These are phyloP conservation scores for Aelia acuminata DNA, from an alignment of 2,888 invertebrate species.

Conservation along the genomic window DNA sequence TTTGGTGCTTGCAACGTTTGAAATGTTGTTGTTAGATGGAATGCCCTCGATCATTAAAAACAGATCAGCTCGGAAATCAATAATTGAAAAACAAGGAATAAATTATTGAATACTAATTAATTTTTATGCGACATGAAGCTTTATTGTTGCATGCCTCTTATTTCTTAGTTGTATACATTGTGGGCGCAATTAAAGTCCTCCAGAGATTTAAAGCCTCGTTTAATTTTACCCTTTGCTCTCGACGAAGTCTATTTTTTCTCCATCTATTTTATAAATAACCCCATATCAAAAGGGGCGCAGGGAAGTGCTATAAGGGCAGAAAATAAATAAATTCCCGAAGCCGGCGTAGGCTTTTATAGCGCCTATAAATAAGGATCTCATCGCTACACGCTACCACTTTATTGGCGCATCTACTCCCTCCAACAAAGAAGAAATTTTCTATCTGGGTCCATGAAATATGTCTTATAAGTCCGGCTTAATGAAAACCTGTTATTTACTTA, in stretches of 20 bases:
- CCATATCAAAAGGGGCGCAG: neutral
- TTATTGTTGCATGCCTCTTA: neutral
- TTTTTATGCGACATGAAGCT: no score
- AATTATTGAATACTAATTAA: no score
- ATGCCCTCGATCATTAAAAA: no score
- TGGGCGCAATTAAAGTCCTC: neutral
- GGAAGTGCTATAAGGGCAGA: neutral
- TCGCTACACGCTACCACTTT: slow-evolving; percentile 36
- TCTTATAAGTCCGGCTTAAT: neutral
- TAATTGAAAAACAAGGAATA: no score
- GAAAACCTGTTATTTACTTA: slow-evolving; percentile 8
- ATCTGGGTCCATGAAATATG: neutral
- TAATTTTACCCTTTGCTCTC: neutral
- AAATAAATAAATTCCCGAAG: slow-evolving; percentile 9
- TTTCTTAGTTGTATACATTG: neutral
- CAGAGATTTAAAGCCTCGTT: neutral
- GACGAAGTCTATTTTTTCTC: neutral
- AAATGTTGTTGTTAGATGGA: no score
- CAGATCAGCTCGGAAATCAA: no score
- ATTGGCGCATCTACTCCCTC: neutral
- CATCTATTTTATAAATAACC: slow-evolving; percentile 16
- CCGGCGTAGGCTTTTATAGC: neutral
- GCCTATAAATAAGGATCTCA: slow-evolving; percentile 4
- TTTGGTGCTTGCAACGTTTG: no score
- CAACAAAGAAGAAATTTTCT: neutral